Conservation (phyloP, 2,888 invertebrate genomes). For the Liopterus haemorrhoidalis region DNA sequence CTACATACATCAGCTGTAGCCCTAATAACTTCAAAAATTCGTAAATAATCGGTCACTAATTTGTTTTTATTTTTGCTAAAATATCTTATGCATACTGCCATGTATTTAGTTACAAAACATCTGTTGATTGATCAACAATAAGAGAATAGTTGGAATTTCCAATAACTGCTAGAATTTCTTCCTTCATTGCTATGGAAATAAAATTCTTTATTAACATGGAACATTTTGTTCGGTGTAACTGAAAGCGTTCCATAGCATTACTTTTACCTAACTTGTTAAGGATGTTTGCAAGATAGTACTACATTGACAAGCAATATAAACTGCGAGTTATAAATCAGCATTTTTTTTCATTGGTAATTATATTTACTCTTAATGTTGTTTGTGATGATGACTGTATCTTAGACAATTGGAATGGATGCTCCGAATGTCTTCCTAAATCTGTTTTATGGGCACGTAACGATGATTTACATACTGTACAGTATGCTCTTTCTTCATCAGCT, state of each 20-base stretch:
- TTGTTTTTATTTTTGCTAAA: constrained; percentile 1
- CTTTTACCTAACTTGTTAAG: background rate
- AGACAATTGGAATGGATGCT: too few species aligned
- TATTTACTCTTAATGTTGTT: too few species aligned
- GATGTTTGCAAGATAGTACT: background rate
- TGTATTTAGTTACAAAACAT: constrained; percentile 17
- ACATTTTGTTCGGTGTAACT: constrained; percentile 29
- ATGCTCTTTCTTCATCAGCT: too few species aligned
- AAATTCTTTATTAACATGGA: constrained; percentile 28
- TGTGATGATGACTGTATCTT: too few species aligned
- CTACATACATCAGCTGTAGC: background rate
- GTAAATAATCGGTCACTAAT: background rate
- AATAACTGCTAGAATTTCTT: constrained; percentile 20
- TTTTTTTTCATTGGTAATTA: constrained; percentile 11
- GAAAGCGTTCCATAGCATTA: constrained; percentile 12
- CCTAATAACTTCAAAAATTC: background rate
- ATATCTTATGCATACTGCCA: constrained; percentile 1
- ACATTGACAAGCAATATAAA: constrained; percentile 26
- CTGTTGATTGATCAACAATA: constrained; percentile 24
- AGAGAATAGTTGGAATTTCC: constrained; percentile 18
- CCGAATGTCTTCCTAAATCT: too few species aligned
- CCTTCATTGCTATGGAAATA: constrained; percentile 23
- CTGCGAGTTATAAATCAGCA: constrained; percentile 19
- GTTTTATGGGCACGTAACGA: too few species aligned
- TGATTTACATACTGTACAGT: too few species aligned